A percentile compares a stretch with the other conserved stretches of the same genome.
phyloP scores from a whole-genome alignment of 2,888 invertebrate genomes.

The Neocrepidodera transversa region DNA sequence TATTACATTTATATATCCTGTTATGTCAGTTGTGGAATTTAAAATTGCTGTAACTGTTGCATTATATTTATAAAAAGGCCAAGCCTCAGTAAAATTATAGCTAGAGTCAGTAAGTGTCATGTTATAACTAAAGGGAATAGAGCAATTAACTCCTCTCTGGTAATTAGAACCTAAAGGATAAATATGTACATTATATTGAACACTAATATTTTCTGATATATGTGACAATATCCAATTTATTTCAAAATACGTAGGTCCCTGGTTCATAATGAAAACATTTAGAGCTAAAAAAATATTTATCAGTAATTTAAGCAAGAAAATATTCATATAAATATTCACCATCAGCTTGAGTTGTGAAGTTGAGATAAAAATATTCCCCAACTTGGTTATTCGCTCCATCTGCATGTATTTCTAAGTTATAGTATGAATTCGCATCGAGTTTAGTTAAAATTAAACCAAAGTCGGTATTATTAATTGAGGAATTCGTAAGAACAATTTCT shows the following conservation, averaged over 20 bases:
- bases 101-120: background rate
- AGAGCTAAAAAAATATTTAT: background rate
- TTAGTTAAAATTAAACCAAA: background rate
- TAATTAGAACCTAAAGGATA: background rate
- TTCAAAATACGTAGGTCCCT: no score
- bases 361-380: background rate
- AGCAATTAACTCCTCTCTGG: background rate
- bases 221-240: no score
- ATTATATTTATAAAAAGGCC: constrained; percentile 3
- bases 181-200: background rate
- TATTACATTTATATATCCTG: background rate
- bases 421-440: background rate
- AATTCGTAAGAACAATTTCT: no score
- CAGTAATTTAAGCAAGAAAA: no score
- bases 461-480: no score
- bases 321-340: background rate
- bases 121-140: background rate
- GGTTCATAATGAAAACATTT: background rate
- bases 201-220: no score
- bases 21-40: background rate
- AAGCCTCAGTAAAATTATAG: background rate
- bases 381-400: background rate
- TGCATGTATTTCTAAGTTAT: background rate
- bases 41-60: background rate
- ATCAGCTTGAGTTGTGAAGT: background rate